Evolutionary conservation across 2,797 vertebrate species (phyloP).

Genomic region (Phoxinus dragarum): DNA sequence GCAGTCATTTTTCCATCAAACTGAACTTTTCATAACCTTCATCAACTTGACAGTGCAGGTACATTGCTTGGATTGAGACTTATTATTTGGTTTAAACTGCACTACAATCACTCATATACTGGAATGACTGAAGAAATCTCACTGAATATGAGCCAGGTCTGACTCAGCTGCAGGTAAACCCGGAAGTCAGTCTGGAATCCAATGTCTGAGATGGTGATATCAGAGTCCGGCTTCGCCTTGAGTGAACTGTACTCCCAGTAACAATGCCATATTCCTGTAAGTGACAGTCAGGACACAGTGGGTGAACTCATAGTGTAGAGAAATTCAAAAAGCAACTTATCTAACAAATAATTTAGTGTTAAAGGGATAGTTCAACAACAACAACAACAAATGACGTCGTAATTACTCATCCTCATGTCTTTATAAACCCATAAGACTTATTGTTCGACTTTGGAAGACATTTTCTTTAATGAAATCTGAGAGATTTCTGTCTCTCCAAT

Average conservation of each 20-base stretch:
- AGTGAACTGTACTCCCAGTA: slow-evolving; percentile 85
- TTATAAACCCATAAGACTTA: neutral
- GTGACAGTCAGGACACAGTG: neutral
- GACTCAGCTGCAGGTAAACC: slow-evolving; percentile 88
- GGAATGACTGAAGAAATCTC: slow-evolving; percentile 66
- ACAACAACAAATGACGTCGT: neutral
- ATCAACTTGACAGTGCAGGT: neutral
- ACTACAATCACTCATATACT: neutral
- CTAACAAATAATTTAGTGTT: neutral
- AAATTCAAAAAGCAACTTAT: neutral
- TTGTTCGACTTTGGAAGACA: neutral
- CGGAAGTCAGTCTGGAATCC: slow-evolving; percentile 90
- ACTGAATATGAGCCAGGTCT: slow-evolving; percentile 95
- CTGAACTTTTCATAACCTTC: slow-evolving; percentile 4
- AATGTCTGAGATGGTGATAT: slow-evolving; percentile 85
- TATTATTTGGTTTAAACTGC: neutral
- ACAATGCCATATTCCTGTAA: slow-evolving; percentile 91
- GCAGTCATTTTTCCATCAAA: slow-evolving; percentile 19
- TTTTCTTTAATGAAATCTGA: neutral
- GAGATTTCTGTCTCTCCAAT: no score
- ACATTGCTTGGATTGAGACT: neutral
- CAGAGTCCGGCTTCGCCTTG: slow-evolving; percentile 77
- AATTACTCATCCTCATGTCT: neutral
- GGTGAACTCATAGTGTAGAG: neutral
- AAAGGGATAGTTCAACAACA: neutral